These are phyloP conservation scores for Oreotrochilus melanogaster DNA, from an alignment of 2,113 vertebrate species.

Conservation along the genomic window DNA sequence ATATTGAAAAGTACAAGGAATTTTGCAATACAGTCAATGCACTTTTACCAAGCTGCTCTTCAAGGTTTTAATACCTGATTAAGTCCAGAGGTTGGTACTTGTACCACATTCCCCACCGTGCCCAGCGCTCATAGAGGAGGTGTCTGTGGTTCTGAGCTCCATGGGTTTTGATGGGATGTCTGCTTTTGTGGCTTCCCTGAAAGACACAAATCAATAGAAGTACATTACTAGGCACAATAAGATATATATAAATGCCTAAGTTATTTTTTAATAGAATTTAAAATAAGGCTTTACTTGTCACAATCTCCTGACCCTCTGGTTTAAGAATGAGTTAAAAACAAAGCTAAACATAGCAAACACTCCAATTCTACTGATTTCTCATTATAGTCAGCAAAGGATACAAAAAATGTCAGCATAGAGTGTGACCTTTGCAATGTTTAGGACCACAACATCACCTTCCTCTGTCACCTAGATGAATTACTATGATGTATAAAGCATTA, in stretches of 20 bases:
- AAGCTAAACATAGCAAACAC: not conserved
- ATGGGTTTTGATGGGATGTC: conserved; percentile 93
- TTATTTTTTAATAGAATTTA: not conserved
- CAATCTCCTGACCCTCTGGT: not conserved
- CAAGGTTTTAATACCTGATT: conserved; percentile 86
- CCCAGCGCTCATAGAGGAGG: conserved; percentile 96
- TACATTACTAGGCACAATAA: not conserved
- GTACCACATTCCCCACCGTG: conserved; percentile 99
- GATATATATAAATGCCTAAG: not conserved
- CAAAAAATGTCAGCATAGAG: not conserved
- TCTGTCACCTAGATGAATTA: not conserved
- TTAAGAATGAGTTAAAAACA: not conserved
- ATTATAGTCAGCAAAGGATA: not conserved
- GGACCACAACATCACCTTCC: not conserved
- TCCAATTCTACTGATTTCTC: not conserved
- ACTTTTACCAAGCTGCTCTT: not conserved
- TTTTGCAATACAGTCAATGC: not conserved
- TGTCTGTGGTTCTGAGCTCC: conserved; percentile 97
- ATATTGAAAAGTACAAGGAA: not conserved
- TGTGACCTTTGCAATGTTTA: not conserved
- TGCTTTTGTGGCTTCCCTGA: conserved; percentile 96
- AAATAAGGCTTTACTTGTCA: not conserved
- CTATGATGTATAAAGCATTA: not conserved
- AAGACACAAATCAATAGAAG: not conserved
- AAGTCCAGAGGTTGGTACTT: conserved; percentile 98